Evolutionary conservation across 2,888 invertebrate genomes (phyloP), one percentile per base, ranked within the genome.

Genomic region (Drosophila picticornis): DNA sequence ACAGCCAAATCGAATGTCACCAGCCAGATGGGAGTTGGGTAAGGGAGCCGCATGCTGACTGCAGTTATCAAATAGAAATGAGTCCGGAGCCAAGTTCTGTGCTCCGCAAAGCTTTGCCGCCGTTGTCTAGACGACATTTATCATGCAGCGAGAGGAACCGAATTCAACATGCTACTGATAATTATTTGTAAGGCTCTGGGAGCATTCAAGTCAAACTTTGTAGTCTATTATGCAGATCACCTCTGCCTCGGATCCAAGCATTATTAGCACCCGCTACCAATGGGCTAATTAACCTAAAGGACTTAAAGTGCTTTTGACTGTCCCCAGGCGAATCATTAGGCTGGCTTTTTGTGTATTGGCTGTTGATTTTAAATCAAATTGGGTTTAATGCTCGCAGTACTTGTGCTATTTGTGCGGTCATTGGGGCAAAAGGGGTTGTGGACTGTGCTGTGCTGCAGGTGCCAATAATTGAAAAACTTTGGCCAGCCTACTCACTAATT

Each of bases 391-490:
- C 51, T 59, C 29, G 36, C 62, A 57, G 66, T 63, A 79, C 72
- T 70, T 67, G 70, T 55, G 55, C 52, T 70, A 66, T 76, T 80
- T 60, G 60, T 59, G 59, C 52, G 80, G 80, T 69, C 77, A 80
- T 76, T 80, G 66, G 40, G 56, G 51, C 52, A 52, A 67, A 55
- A 53, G 65, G 75, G 59, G 22, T 48, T 32, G 31, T 56, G 58
- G 29, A 36, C 3, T 29, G 40, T 40, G 48, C 46, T 40, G 36
- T 62, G 69, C 57, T 80, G 72, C 85, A 88, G 87, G 87, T 88
- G 87, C 84, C 84, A 85, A 88, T 88, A 88, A 88, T 88, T 88
- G 87, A 88, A 89, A 88, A 88, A 88, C 87, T 88, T 88, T 85
- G 59, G 50, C 61, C 64, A 46, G 83, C 84, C 82, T 78, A 82